Evolutionary conservation across 2,888 invertebrate species (phyloP), one percentile per base, ranked within the genome.

Genomic region (Drosophila anomelani): DNA sequence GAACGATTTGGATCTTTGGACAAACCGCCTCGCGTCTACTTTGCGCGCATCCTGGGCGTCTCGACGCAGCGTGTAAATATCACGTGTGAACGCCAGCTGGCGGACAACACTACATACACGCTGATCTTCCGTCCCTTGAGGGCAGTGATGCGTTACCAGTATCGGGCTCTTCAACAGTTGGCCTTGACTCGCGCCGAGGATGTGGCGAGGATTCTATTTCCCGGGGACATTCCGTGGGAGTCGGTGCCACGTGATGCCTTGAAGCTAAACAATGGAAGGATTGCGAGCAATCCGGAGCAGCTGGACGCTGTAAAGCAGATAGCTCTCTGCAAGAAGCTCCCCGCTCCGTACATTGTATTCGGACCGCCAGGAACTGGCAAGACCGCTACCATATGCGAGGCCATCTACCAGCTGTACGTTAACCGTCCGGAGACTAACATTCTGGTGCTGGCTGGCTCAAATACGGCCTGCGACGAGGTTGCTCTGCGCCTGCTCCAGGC

Each of bases 311-410:
- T 97, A 1, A 90, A 93, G 57, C 95, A 95, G 81, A 96, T 96
- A 54, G 85, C 96, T 0, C n/a, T 85, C 3, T 56, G 62, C 15
- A 15, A 55, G 3, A 77, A 55, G 15, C 93, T 94, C 7, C 94
- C 94, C 1, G 94, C 94, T 1, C 97, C 98, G 0, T 98, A 97
- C 87, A 94, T 97, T 39, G 93, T 98, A 47, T 97, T 96, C 92
- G 98, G 98, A 3, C 79, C 79, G 9, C 79, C 81, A 94, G 75
- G 95, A 93, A 95, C 95, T 3, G 96, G 96, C 1, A 96, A 96
- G 91, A 96, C 96, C 0, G 93, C 95, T 2, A 96, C 96, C 1
- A 81, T 96, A 9, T 95, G 96, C 3, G 96, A 96, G 92, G 93
- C 95, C 7, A 94, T 96, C 53, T 92, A 94, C 60, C 96, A 96